Conservation (phyloP, 2,888 invertebrate genomes). For the Agriopis marginaria region DNA sequence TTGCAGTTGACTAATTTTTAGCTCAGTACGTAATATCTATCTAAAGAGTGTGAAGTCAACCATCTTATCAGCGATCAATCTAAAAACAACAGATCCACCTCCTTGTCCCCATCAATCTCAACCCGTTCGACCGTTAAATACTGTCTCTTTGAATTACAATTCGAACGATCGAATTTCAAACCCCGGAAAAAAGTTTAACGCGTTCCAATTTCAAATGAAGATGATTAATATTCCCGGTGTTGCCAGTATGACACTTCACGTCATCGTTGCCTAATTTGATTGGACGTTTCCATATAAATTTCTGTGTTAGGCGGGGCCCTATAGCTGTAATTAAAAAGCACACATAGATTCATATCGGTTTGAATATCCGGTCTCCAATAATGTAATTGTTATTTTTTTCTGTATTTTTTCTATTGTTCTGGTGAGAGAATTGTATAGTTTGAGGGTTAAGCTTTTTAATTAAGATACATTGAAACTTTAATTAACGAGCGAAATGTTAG, state of each 20-base stretch:
- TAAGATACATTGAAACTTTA: slow-evolving; percentile 36
- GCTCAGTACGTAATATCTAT: slow-evolving; percentile 4
- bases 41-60: slow-evolving; percentile 32
- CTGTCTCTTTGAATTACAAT: slow-evolving; percentile 44
- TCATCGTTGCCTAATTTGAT: slow-evolving; percentile 78
- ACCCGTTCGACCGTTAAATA: slow-evolving; percentile 41
- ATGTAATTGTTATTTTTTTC: slow-evolving; percentile 49
- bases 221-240: slow-evolving; percentile 74
- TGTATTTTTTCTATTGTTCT: slow-evolving; percentile 50
- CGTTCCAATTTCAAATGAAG: slow-evolving; percentile 55
- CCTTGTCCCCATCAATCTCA: slow-evolving; percentile 48
- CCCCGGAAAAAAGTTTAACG: slow-evolving; percentile 41
- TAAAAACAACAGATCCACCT: slow-evolving; percentile 39
- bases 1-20: slow-evolving; percentile 3
- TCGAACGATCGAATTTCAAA: slow-evolving; percentile 29
- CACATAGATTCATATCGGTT: slow-evolving; percentile 47
- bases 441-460: slow-evolving; percentile 40
- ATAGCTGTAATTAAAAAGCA: slow-evolving; percentile 49
- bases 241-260: slow-evolving; percentile 62
- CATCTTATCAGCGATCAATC: slow-evolving; percentile 44
- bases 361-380: slow-evolving; percentile 50
- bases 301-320: slow-evolving; percentile 47
- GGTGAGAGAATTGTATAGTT: slow-evolving; percentile 41
- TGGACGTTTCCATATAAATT: slow-evolving; percentile 82
- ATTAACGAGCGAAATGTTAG: slow-evolving; percentile 15